phyloP scores from a whole-genome alignment of 2,113 vertebrate genomes.

The Psophia crepitans region DNA sequence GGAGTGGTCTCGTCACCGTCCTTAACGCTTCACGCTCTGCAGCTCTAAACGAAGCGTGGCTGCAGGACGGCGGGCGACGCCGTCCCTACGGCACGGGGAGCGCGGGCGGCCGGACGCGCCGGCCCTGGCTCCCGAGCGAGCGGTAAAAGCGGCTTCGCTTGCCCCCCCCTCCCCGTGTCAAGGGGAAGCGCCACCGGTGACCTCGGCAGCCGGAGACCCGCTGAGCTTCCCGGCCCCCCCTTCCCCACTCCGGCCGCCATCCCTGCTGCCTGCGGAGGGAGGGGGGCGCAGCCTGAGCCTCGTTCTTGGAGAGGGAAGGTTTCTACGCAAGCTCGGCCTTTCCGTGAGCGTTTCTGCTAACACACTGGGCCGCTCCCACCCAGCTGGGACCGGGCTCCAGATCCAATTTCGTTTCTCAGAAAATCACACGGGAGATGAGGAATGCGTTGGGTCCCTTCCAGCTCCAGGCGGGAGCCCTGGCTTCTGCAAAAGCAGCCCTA shows the following conservation, averaged over 20 bases:
- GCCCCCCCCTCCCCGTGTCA: too few species aligned
- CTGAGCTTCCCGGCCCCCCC: not conserved
- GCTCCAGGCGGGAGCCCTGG: not conserved
- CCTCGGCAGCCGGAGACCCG: not conserved
- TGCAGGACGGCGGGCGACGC: not conserved
- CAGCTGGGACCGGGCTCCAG: not conserved
- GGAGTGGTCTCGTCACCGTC: not conserved
- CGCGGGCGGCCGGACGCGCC: accelerated
- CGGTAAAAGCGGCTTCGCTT: not conserved
- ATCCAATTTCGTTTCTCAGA: not conserved
- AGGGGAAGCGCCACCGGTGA: not conserved
- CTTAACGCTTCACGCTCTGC: not conserved
- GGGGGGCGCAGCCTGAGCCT: not conserved
- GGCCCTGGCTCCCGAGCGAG: not conserved
- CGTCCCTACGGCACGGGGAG: accelerated
- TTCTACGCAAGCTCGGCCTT: not conserved
- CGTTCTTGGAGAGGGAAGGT: constrained; percentile 6
- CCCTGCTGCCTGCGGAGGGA: not conserved
- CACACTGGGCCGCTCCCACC: constrained; percentile 11
- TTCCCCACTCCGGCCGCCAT: not conserved
- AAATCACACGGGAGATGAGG: not conserved
- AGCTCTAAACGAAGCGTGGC: accelerated
- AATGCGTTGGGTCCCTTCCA: not conserved
- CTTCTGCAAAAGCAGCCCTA: not conserved
- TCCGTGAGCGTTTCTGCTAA: not conserved